Evolutionary conservation across 2,888 invertebrate species (phyloP).

Genomic region (Cyrtodaria siliqua): DNA sequence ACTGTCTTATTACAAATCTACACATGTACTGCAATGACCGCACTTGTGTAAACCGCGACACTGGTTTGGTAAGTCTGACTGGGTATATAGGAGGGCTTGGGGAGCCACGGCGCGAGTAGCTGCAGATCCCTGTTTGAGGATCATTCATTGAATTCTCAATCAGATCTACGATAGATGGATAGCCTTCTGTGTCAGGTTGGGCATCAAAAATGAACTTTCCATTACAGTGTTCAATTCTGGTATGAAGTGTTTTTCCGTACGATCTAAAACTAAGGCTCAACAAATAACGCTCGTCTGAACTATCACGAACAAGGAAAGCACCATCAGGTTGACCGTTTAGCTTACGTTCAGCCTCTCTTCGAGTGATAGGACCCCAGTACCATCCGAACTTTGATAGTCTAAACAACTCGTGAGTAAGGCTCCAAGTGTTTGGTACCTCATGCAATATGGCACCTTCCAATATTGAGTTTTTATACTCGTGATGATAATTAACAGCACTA

Average conservation of each 20-base stretch:
- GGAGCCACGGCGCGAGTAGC: conserved; percentile 90
- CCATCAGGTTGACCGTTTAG: conserved; percentile 91
- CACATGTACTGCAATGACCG: conserved; percentile 91
- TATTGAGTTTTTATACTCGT: conserved; percentile 44
- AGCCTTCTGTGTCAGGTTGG: conserved; percentile 85
- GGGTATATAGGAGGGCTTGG: conserved; percentile 91
- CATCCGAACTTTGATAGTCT: conserved; percentile 87
- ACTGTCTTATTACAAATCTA: conserved; percentile 91
- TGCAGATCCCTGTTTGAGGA: conserved; percentile 91
- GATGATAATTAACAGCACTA: conserved; percentile 35
- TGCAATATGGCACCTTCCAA: conserved; percentile 53
- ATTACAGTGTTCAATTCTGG: conserved; percentile 91
- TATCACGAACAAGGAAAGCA: conserved; percentile 92
- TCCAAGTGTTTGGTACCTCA: conserved; percentile 81
- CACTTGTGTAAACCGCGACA: conserved; percentile 91
- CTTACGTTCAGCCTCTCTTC: conserved; percentile 91
- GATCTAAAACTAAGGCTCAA: conserved; percentile 91
- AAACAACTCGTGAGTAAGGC: conserved; percentile 86
- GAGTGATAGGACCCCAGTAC: conserved; percentile 93
- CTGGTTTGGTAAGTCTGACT: conserved; percentile 91
- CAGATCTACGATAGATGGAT: conserved; percentile 89
- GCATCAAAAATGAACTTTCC: conserved; percentile 88
- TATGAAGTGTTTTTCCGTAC: conserved; percentile 90
- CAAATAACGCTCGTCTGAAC: conserved; percentile 90
- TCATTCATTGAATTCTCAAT: conserved; percentile 91